Evolutionary conservation across 2,113 vertebrate species (phyloP).

Genomic region (Odontophorus gujanensis): DNA sequence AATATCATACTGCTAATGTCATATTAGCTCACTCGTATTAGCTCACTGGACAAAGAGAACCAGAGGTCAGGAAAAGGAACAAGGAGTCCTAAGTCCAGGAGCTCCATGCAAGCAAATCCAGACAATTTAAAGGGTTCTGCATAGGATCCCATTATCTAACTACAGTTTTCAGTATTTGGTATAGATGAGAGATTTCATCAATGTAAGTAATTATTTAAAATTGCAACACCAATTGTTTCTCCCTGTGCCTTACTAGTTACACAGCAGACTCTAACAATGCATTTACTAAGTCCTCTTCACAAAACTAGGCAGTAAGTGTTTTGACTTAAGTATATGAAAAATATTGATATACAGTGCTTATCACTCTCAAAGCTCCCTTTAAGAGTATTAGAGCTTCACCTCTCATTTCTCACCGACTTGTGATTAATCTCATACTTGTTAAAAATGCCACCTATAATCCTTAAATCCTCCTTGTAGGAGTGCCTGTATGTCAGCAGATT

Average conservation of each 20-base stretch:
- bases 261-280: background rate
- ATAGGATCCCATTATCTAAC: background rate
- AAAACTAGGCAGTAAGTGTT: background rate
- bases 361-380: background rate
- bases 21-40: background rate
- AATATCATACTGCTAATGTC: background rate
- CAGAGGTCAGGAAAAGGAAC: background rate
- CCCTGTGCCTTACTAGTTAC: background rate
- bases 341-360: background rate
- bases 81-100: background rate
- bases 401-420: background rate
- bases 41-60: slow-evolving; percentile 9
- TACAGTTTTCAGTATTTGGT: background rate
- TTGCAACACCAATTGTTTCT: background rate
- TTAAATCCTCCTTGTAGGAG: background rate
- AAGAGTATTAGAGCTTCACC: background rate
- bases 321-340: background rate
- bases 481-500: slow-evolving; percentile 1
- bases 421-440: slow-evolving; percentile 1
- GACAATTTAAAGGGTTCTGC: background rate
- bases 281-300: background rate
- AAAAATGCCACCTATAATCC: slow-evolving; percentile 27
- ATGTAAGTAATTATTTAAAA: background rate
- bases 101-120: background rate
- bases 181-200: rapidly evolving